Percentiles rank a stretch among this genome's conserved stretches.
Evolutionary conservation across 2,113 vertebrate genomes (phyloP).

Genomic region (Brachionichthys hirsutus): DNA sequence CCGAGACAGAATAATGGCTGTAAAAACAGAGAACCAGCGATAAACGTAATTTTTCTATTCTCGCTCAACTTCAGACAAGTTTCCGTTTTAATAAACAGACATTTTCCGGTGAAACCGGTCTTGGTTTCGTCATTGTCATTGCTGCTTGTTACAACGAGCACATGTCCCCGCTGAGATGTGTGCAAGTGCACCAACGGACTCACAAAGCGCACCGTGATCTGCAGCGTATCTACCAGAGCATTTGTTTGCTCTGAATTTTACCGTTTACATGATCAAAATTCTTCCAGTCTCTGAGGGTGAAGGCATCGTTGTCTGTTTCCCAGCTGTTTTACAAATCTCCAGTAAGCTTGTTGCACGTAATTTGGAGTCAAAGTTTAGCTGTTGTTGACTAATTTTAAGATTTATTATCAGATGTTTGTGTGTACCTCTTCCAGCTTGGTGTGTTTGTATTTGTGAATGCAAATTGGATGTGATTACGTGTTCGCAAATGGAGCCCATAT

Average conservation of each 20-base stretch:
- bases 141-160: conserved; percentile 37
- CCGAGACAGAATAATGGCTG: conserved; percentile 52
- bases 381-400: conserved; percentile 35
- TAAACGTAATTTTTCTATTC: conserved; percentile 60
- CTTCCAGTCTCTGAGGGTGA: conserved; percentile 29
- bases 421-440: conserved; percentile 55
- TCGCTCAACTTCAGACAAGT: conserved; percentile 52
- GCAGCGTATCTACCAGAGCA: conserved; percentile 5
- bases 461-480: conserved; percentile 66
- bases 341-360: conserved; percentile 36
- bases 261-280: conserved; percentile 46
- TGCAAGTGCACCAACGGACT: neutral
- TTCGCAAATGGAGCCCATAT: conserved; percentile 56
- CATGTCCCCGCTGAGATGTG: conserved; percentile 24
- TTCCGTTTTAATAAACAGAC: conserved; percentile 63
- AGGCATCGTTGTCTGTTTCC: conserved; percentile 48
- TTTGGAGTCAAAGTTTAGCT: conserved; percentile 38
- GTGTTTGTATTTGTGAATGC: conserved; percentile 63
- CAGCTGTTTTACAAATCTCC: conserved; percentile 51
- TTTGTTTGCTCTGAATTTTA: conserved; percentile 24
- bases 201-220: conserved; percentile 14
- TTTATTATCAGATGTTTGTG: conserved; percentile 50
- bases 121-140: conserved; percentile 45
- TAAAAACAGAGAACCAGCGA: conserved; percentile 54
- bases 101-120: conserved; percentile 39